phyloP scores from a whole-genome alignment of 2,113 vertebrate species.

The Dissostichus mawsoni region DNA sequence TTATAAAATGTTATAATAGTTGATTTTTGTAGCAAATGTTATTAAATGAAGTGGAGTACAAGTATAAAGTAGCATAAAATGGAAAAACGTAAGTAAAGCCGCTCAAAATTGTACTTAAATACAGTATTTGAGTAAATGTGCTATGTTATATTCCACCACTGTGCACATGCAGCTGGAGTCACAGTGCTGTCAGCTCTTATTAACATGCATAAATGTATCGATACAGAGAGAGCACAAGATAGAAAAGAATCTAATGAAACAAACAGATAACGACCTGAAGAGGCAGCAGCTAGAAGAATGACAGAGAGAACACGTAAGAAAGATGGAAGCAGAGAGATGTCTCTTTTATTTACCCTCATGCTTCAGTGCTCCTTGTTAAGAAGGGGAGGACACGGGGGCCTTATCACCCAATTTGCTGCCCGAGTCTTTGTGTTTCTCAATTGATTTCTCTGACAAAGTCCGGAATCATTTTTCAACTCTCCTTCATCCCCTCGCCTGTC shows the following conservation, averaged over 20 bases:
- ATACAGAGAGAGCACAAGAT: conserved; percentile 11
- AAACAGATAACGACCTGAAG: conserved; percentile 24
- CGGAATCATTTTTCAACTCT: conserved; percentile 76
- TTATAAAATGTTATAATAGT: no score
- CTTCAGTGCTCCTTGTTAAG: conserved; percentile 78
- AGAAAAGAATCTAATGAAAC: conserved; percentile 22
- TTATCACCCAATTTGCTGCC: conserved; percentile 82
- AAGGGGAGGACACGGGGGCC: conserved; percentile 74
- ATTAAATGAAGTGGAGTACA: no score
- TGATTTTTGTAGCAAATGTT: no score
- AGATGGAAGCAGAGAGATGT: conserved; percentile 65
- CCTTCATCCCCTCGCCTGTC: conserved; percentile 55
- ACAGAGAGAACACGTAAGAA: conserved; percentile 50
- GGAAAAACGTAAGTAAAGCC: no score
- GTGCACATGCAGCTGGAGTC: conserved; percentile 7
- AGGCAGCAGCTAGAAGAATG: conserved; percentile 15
- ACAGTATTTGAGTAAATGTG: no score
- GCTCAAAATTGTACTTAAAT: no score
- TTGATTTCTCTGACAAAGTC: conserved; percentile 83
- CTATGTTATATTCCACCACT: no score
- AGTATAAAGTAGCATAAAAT: no score
- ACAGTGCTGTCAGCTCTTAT: conserved; percentile 35
- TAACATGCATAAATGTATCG: conserved; percentile 51
- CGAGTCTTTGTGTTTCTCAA: conserved; percentile 74
- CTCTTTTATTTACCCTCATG: conserved; percentile 81